Base-by-base conservation (phyloP, 2,113 vertebrate genomes). In the Atractosteus spatula region DNA sequence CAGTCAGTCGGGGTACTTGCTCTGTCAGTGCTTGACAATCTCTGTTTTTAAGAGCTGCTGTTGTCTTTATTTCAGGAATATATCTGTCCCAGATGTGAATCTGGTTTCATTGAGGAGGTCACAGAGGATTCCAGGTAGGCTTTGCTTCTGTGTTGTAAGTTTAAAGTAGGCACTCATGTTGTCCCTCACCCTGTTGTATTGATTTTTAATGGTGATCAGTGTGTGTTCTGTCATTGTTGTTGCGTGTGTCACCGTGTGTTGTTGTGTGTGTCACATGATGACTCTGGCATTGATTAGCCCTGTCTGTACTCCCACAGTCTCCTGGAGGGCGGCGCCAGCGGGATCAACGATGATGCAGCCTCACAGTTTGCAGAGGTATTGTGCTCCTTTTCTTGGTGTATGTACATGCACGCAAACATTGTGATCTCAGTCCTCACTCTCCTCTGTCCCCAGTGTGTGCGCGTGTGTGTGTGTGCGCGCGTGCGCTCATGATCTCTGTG, bases 91-190 rank as follows among this genome's bases (percentile, higher is more conserved):
- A 86, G 94, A 78, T 97, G 96, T 81, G 95, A 98, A 70, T 98
- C 96, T 0, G 96, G 95, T 69, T 98, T 98, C 72, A 96, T 98
- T 13, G 96, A 98, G 79, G 96, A 98, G 88, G 94, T 98, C 81
- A 96, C 95, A 17, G 96, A 97, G 79, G 95, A 97, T 78, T 96
- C 96, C 88, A 97, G 96, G 96, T 98, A 86, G 80, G 78, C 43
- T 56, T 55, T 55, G 70, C 62, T 14, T 41, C 47, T 51, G 47
- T 51, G 2, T 51, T 51, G 47, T 51, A 10, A 10, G 47, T 51
- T 5, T 51, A 29, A 29, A 29, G 17, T 29, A 29, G 17, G 17
- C 17, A 29, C 17, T 29, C 17, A 29, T 41, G 16, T 17, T 10
- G 10, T 14, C 11, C 44, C n/a, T 29, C 16, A 7, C 3, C 17